These are phyloP conservation scores for Thymelicus acteon DNA, from an alignment of 2,888 invertebrate genomes.

Conservation along the genomic window DNA sequence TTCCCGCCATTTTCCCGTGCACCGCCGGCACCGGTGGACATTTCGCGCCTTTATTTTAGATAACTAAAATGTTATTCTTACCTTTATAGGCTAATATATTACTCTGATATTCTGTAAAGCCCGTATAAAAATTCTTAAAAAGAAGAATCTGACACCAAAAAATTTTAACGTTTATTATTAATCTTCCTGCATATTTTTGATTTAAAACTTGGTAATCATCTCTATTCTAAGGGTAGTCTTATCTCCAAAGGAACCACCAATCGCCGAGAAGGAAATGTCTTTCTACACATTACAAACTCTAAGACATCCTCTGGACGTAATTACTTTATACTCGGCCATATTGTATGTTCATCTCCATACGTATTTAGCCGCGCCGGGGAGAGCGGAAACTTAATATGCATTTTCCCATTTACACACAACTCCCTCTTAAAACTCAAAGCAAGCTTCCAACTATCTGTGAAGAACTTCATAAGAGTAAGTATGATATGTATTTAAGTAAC, in stretches of 20 bases:
- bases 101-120: neutral
- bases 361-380: neutral
- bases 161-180: too few species aligned
- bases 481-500: neutral
- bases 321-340: neutral
- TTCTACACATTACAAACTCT: too few species aligned
- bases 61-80: constrained; percentile 46
- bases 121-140: neutral
- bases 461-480: constrained; percentile 5
- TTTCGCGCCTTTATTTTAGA: constrained; percentile 23
- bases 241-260: too few species aligned
- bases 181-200: too few species aligned
- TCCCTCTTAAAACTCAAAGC: constrained; percentile 8
- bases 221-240: too few species aligned
- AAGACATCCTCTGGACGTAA: too few species aligned
- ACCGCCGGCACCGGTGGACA: constrained; percentile 47
- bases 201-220: too few species aligned
- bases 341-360: neutral
- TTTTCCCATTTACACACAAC: constrained; percentile 5
- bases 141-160: neutral
- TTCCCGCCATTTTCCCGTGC: constrained; percentile 60
- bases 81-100: neutral
- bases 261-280: too few species aligned
- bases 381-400: constrained; percentile 1
- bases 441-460: constrained; percentile 7